phyloP scores from a whole-genome alignment of 1,140 invertebrate species.

The Brachionus calyciflorus region DNA sequence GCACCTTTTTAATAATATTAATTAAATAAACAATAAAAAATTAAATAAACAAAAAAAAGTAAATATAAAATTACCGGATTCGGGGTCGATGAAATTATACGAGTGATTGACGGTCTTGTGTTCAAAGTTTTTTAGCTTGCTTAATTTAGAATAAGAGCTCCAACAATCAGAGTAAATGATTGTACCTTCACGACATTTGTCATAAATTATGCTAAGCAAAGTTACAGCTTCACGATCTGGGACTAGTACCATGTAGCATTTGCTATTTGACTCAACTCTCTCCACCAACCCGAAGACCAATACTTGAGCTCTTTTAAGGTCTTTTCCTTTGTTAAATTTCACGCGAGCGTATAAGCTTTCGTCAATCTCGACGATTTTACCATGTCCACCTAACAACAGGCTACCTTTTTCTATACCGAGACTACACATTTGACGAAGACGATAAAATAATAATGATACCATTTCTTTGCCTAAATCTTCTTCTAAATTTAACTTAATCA shows the following conservation, averaged over 20 bases:
- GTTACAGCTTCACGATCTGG: not conserved
- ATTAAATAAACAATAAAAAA: too few species aligned
- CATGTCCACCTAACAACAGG: not conserved
- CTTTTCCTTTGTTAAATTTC: not conserved
- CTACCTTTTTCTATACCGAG: not conserved
- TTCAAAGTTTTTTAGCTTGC: not conserved
- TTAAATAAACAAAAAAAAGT: too few species aligned
- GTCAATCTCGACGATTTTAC: too few species aligned
- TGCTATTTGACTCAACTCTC: not conserved
- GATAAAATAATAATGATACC: not conserved
- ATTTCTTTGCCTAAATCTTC: not conserved
- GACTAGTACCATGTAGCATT: not conserved
- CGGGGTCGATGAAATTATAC: not conserved
- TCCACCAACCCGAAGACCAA: conserved; percentile 1
- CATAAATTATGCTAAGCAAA: not conserved
- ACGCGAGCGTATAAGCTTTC: not conserved
- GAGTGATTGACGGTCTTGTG: not conserved
- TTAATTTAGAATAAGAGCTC: not conserved
- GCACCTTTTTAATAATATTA: too few species aligned
- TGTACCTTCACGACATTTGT: not conserved
- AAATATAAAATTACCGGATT: not conserved
- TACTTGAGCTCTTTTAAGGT: not conserved
- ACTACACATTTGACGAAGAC: not conserved
- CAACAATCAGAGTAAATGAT: not conserved
- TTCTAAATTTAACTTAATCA: not conserved